Base-by-base conservation (phyloP, 2,797 vertebrate species). In the Benthosema pterotum region DNA sequence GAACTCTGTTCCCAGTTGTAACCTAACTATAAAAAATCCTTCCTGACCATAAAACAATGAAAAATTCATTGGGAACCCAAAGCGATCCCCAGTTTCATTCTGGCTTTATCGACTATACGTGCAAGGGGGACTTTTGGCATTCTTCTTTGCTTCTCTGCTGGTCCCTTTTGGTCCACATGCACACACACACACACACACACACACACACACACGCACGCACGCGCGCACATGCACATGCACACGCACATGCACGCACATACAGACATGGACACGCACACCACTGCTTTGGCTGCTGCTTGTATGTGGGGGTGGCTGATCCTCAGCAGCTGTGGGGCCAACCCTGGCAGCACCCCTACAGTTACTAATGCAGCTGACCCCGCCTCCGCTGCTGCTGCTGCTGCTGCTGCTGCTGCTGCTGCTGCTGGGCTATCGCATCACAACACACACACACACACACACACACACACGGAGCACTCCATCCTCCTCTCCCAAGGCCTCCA, bases 301-400 rank as follows among this genome's bases (percentile, higher is more conserved):
- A 25, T 75, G 78, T 78, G 78, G 80, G 79, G 74, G 81, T 73
- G 80, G 76, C 69, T 75, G 79, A 82, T 82, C 80, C 73, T 66
- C 74, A 65, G 78, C 80, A 80, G 84, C 83, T 79, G 81, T 72
- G 70, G 77, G 75, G 72, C 74, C n/a, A n/a, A 83, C 83, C 82
- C 78, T 58, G 77, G 11, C 78, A 62, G 65, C 64, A 9, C 64
- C 67, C 60, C 11, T 77, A 77, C 69, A 61, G 73, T 78, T 76
- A 85, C 76, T 80, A 87, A 88, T 80, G 77, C 57, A 8, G 18
- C 63, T 65, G 73, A 77, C 83, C 79, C 84, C 81, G 68, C 85
- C 32, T 8, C 8, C 87, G 83, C 74, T 67, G 65, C 64, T 49
- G 55, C 68, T 32, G 57, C n/a, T 80, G 77, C 57, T 8, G 18